Percentiles rank a stretch among this genome's conserved stretches.
Conservation (phyloP, 2,888 invertebrate species). For the Lamellibrachia columna region DNA sequence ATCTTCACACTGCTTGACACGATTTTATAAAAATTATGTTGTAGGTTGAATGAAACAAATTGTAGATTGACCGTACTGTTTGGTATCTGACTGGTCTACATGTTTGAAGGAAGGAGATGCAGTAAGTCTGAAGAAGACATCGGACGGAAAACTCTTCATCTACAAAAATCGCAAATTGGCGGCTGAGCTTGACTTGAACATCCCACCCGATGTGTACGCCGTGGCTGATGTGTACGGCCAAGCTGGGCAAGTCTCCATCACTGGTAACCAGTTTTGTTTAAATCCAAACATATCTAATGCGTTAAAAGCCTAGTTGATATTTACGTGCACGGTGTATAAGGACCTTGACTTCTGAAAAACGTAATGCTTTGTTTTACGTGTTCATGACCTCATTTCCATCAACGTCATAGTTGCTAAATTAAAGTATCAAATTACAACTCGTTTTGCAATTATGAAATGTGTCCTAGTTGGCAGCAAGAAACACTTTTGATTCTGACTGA, state of each 20-base stretch:
- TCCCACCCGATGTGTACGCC: neutral
- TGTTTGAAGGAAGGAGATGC: neutral
- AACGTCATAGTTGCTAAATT: too few relatives aligned
- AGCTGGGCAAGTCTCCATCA: neutral
- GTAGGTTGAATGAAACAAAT: too few relatives aligned
- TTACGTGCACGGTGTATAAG: too few relatives aligned
- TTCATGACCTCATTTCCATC: too few relatives aligned
- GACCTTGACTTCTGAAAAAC: too few relatives aligned
- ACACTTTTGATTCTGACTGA: neutral
- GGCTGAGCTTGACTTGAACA: neutral
- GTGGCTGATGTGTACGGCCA: neutral
- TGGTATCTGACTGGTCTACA: too few relatives aligned
- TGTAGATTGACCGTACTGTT: too few relatives aligned
- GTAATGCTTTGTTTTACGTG: too few relatives aligned
- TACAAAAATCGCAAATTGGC: slow-evolving; percentile 1
- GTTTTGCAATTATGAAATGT: too few relatives aligned
- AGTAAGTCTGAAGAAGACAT: slow-evolving; percentile 16
- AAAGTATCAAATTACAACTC: too few relatives aligned
- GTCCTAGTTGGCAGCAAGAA: neutral
- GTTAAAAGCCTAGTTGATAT: neutral
- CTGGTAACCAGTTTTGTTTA: neutral
- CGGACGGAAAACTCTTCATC: slow-evolving; percentile 4
- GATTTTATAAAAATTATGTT: too few relatives aligned
- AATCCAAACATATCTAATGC: neutral
- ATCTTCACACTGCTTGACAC: too few relatives aligned